These are phyloP conservation scores for Idaea biselata DNA, from an alignment of 2,888 invertebrate genomes.

Conservation along the genomic window DNA sequence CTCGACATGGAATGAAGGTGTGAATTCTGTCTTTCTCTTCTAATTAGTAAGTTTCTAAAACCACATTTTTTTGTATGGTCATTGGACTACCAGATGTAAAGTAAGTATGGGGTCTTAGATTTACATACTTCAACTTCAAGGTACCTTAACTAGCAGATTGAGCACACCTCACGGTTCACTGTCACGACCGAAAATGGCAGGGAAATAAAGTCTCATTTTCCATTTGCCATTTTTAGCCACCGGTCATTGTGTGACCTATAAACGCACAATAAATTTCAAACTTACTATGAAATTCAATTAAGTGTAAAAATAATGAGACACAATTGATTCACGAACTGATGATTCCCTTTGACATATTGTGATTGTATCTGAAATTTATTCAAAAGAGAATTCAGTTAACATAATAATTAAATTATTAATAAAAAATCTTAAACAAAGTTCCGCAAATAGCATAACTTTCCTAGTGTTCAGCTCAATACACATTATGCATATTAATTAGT, in stretches of 20 bases:
- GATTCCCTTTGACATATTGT: constrained; percentile 70
- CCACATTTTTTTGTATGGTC: not conserved
- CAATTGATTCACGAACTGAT: constrained; percentile 13
- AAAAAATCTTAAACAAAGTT: constrained; percentile 73
- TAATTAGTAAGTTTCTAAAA: not conserved
- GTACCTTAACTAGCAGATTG: no score
- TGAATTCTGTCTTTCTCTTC: constrained; percentile 19
- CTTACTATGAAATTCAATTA: no score
- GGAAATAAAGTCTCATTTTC: no score
- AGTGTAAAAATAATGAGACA: not conserved
- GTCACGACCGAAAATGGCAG: no score
- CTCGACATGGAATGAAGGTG: constrained; percentile 40
- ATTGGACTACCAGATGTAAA: no score
- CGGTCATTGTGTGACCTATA: no score
- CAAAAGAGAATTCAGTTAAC: constrained; percentile 77
- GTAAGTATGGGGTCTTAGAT: no score
- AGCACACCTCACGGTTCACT: no score
- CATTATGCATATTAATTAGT: constrained; percentile 71
- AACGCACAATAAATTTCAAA: no score
- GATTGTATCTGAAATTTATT: constrained; percentile 70
- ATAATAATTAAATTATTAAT: constrained; percentile 81
- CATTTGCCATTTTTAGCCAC: no score
- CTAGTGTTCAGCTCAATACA: constrained; percentile 69
- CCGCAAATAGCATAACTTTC: constrained; percentile 71
- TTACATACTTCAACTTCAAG: no score